Evolutionary conservation across 1,140 invertebrate species (phyloP).

Genomic region (Tetramorium simillimum): DNA sequence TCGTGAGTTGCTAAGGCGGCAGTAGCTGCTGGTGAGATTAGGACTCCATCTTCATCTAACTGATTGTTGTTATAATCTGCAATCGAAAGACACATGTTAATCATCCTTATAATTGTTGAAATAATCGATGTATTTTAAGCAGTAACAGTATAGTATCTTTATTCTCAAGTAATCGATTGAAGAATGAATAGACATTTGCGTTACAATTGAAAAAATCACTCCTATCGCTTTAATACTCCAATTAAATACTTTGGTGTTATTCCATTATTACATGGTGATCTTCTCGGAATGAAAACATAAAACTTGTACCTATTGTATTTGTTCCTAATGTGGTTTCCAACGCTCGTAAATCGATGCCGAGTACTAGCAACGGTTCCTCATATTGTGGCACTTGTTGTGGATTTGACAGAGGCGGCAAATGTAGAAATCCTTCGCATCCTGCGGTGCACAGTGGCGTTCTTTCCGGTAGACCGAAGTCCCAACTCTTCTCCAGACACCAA

Average conservation of each 20-base stretch:
- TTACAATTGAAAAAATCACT: background rate
- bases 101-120: background rate
- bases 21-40: conserved; percentile 78
- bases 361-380: conserved; percentile 81
- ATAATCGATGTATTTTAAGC: background rate
- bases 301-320: conserved; percentile 64
- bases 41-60: conserved; percentile 75
- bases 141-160: background rate
- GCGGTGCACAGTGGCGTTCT: conserved; percentile 84
- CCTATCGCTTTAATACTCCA: background rate
- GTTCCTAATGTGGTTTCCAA: conserved; percentile 76
- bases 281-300: background rate
- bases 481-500: conserved; percentile 82
- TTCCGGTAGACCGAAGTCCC: conserved; percentile 81
- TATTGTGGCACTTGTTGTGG: conserved; percentile 76
- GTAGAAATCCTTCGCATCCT: conserved; percentile 84
- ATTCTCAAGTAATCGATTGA: background rate
- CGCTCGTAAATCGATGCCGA: conserved; percentile 83
- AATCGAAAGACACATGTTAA: conserved; percentile 54
- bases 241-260: background rate
- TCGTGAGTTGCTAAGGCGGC: conserved; percentile 83
- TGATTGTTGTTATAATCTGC: conserved; percentile 84
- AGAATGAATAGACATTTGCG: background rate
- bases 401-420: conserved; percentile 80
- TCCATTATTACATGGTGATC: background rate